These are phyloP conservation scores for Avahi laniger DNA, from an alignment of 2,797 vertebrate genomes.

Conservation along the genomic window DNA sequence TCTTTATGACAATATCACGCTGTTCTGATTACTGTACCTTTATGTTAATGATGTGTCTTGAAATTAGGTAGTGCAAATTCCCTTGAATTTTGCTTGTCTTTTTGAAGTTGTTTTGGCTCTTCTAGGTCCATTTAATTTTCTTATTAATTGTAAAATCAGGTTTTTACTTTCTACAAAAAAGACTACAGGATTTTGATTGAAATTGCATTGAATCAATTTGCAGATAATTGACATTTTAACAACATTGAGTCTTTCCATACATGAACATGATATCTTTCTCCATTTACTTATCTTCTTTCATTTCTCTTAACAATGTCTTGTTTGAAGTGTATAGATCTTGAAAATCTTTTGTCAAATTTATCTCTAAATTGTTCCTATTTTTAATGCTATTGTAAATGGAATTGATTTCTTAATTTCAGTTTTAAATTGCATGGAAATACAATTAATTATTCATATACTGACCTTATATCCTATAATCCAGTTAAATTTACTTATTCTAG, in stretches of 20 bases:
- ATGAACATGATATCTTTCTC: neutral
- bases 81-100: neutral
- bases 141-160: neutral
- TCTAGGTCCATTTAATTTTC: neutral
- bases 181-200: neutral
- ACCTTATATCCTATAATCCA: neutral
- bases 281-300: neutral
- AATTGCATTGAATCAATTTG: neutral
- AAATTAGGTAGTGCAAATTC: neutral
- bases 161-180: neutral
- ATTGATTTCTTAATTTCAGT: slow-evolving; percentile 35
- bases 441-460: neutral
- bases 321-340: neutral
- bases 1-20: neutral
- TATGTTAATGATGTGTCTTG: neutral
- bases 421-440: neutral
- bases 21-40: neutral
- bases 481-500: neutral
- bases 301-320: neutral
- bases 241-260: neutral
- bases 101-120: slow-evolving; percentile 13
- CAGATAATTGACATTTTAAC: neutral
- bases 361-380: slow-evolving; percentile 1
- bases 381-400: neutral
- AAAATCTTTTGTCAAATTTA: neutral